Conservation (phyloP, 2,888 invertebrate species). For the Tachina grossa region DNA sequence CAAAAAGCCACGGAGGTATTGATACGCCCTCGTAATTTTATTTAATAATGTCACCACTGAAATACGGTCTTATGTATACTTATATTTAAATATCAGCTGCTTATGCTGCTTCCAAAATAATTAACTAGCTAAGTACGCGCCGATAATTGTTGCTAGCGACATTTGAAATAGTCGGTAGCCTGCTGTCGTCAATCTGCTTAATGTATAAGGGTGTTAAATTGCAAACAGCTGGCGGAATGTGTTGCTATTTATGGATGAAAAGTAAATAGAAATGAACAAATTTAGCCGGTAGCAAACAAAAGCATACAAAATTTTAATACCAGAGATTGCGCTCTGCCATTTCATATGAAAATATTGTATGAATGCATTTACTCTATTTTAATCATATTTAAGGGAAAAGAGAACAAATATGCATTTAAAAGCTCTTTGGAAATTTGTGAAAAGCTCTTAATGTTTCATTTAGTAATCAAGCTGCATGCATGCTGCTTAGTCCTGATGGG, state of each 20-base stretch:
- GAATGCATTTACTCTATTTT: background rate
- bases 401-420: background rate
- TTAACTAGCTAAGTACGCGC: too few relatives aligned
- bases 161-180: background rate
- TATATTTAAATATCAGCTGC: too few relatives aligned
- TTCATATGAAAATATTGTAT: background rate
- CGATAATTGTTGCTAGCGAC: too few relatives aligned
- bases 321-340: background rate
- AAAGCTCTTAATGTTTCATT: conserved; percentile 1
- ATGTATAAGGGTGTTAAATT: background rate
- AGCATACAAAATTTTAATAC: background rate
- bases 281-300: background rate
- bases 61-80: too few relatives aligned
- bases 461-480: background rate
- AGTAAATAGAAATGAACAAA: background rate
- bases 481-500: conserved; percentile 8
- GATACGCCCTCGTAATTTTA: too few relatives aligned
- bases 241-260: background rate
- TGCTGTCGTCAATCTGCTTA: too few relatives aligned
- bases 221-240: conserved; percentile 7
- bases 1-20: too few relatives aligned
- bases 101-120: too few relatives aligned
- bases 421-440: background rate
- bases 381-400: background rate
- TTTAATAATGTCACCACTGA: too few relatives aligned